Evolutionary conservation across 2,888 invertebrate species (phyloP).

Genomic region (Noctua fimbriata): DNA sequence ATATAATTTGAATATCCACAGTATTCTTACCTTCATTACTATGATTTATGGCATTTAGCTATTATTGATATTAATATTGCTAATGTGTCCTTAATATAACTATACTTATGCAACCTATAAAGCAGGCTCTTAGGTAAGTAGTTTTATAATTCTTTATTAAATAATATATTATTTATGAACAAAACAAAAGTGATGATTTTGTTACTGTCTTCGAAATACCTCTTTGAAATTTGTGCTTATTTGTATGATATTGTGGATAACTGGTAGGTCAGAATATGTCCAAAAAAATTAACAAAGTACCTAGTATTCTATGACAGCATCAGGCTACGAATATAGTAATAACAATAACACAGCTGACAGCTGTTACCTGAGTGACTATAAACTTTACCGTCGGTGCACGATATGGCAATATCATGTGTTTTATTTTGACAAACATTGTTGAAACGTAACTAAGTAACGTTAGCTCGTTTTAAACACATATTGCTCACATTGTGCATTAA

Average conservation of each 20-base stretch:
- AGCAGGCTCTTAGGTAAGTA: conserved; percentile 57
- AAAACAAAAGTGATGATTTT: conserved; percentile 3
- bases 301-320: neutral
- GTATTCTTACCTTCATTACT: conserved; percentile 30
- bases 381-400: conserved; percentile 53
- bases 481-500: conserved; percentile 70
- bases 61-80: conserved; percentile 40
- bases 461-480: conserved; percentile 45
- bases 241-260: conserved; percentile 46
- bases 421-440: conserved; percentile 50
- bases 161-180: conserved; percentile 17
- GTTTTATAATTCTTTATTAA: conserved; percentile 22
- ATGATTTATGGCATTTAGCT: conserved; percentile 29
- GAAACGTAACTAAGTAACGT: conserved; percentile 35
- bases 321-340: conserved; percentile 15
- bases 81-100: conserved; percentile 42
- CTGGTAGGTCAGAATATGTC: neutral
- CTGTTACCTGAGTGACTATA: conserved; percentile 36
- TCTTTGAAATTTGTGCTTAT: conserved; percentile 21
- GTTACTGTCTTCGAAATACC: neutral
- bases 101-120: conserved; percentile 37
- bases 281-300: conserved; percentile 9
- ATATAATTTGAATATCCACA: conserved; percentile 42
- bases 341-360: conserved; percentile 48
- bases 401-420: conserved; percentile 64